Base-by-base conservation (phyloP, 2,888 invertebrate species). In the Morinoia aosen region DNA sequence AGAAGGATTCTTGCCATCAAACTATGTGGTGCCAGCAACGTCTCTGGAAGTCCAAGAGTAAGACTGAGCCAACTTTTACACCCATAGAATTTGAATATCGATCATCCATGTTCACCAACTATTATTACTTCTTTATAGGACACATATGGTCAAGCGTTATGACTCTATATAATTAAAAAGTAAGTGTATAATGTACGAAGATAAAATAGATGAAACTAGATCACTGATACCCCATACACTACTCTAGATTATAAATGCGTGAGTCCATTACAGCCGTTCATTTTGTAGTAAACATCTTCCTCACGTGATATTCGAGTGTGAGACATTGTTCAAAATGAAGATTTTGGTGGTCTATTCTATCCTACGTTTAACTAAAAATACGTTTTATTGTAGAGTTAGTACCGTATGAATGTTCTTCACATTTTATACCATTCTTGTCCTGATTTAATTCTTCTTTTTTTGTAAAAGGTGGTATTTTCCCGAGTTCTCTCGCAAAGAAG, bases 41-140 rank as follows among this genome's bases (percentile, higher is more conserved):
- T 99, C 99, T 94, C 98, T 99, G 58, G 99, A 99, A 97, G 99
- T 99, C 97, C 99, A 99, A 98, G 99, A 99, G 99, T 99, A 97
- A 98, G 99, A 39, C 19, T 40, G 56, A 48, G 48, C 48, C 48
- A 48, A 48, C 48, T 48, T 48, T 48, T 48, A 5, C 5, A 48
- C 5, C 5, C 48, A 48, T 48, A 48, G 48, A 48, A 48, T 48
- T 48, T 48, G 48, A 48, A 5, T 48, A 48, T 48, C n/a, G n/a
- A n/a, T n/a, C 48, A 48, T 48, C 48, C 48, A 48, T 48, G 48
- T 48, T 48, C 48, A 48, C 48, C 48, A 48, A 48, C 48, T 48
- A 48, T 48, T 48, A 48, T 48, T 48, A 48, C 48, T 48, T 4
- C 48, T 48, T 48, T 48, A 48, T 48, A 48, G 48, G 3, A 48